These are phyloP conservation scores for Sebastolobus altivelis DNA, from an alignment of 2,797 vertebrate species.

Conservation along the genomic window DNA sequence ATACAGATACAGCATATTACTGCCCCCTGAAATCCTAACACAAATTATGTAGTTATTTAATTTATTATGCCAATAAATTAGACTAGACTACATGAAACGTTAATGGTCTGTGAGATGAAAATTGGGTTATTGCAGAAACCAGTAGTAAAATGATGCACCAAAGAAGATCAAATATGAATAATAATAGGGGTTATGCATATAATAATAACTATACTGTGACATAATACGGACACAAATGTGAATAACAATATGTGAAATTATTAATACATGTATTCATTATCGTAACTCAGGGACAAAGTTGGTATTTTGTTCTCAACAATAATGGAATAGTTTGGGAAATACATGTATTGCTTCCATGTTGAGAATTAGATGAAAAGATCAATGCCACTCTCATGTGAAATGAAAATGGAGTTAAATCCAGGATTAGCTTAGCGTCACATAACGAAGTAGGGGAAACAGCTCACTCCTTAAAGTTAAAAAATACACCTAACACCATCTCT, in stretches of 20 bases:
- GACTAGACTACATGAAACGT: slow-evolving; percentile 42
- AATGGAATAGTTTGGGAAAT: background rate
- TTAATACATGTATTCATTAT: background rate
- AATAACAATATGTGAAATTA: slow-evolving; percentile 3
- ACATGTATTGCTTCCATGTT: background rate
- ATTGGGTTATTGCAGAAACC: slow-evolving; percentile 14
- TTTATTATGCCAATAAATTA: slow-evolving; percentile 53
- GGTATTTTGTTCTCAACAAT: background rate
- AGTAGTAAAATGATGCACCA: slow-evolving; percentile 15
- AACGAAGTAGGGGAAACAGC: background rate
- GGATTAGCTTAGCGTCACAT: background rate
- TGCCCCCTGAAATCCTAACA: slow-evolving; percentile 30
- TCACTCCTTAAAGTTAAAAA: background rate
- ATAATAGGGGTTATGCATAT: background rate
- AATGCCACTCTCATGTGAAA: background rate
- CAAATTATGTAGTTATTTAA: slow-evolving; percentile 35
- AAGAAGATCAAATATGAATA: slow-evolving; percentile 23
- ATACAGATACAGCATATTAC: slow-evolving; percentile 40
- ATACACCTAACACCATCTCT: background rate
- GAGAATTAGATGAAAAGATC: background rate
- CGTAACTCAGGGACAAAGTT: background rate
- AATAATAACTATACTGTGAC: background rate
- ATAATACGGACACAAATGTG: background rate
- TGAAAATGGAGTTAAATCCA: background rate
- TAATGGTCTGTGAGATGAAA: slow-evolving; percentile 38